A percentile compares a stretch with the other conserved stretches of the same genome.
Conservation (phyloP, 2,888 invertebrate genomes). For the Trachelus iudaicus region DNA sequence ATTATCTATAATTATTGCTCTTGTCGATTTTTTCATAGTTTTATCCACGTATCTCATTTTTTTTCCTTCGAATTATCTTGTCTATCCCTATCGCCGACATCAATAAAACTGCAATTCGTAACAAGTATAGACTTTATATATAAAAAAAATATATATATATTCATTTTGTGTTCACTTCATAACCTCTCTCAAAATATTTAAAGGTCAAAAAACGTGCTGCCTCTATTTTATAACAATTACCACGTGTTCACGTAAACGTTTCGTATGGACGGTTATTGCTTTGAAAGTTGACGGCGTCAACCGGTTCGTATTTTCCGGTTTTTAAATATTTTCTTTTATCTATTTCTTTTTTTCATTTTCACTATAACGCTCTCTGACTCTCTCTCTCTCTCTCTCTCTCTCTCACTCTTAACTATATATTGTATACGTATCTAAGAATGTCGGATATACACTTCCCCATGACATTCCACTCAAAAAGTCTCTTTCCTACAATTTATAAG, state of each 20-base stretch:
- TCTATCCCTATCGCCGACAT: slow-evolving; percentile 23
- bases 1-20: too few species aligned
- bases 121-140: slow-evolving; percentile 62
- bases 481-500: too few species aligned
- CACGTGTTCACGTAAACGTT: slow-evolving; percentile 53
- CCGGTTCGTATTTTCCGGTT: slow-evolving; percentile 36
- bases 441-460: too few species aligned
- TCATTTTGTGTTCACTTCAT: slow-evolving; percentile 36
- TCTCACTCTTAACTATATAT: too few species aligned
- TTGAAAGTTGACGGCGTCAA: slow-evolving; percentile 46
- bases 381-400: slow-evolving; percentile 20
- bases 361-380: too few species aligned
- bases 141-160: slow-evolving; percentile 54
- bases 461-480: too few species aligned
- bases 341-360: too few species aligned
- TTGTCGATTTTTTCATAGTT: too few species aligned
- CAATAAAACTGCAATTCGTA: slow-evolving; percentile 55
- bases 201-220: slow-evolving; percentile 40
- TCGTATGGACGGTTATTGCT: slow-evolving; percentile 63
- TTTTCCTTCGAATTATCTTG: too few species aligned
- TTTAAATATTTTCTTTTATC: slow-evolving; percentile 4
- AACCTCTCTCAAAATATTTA: slow-evolving; percentile 30
- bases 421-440: too few species aligned
- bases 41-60: too few species aligned
- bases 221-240: slow-evolving; percentile 53